Evolutionary conservation across 2,888 invertebrate species (phyloP).

Genomic region (Caenorhabditis sulstoni): DNA sequence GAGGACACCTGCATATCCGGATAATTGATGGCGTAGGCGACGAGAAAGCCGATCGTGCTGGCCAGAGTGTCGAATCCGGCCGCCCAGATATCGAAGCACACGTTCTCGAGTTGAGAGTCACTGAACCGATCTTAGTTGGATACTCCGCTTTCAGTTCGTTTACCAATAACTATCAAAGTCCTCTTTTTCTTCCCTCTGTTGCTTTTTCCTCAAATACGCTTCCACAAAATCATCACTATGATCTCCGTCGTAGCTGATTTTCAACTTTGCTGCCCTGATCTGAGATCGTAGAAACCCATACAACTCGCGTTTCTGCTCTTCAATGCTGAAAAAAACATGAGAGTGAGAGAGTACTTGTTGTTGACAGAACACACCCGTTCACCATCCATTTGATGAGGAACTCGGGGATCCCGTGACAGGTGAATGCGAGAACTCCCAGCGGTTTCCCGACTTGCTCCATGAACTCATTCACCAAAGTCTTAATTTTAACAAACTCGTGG

Average conservation of each 20-base stretch:
- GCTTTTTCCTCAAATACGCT: slow-evolving; percentile 61
- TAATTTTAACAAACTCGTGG: slow-evolving; percentile 34
- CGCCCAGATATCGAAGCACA: slow-evolving; percentile 58
- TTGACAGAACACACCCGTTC: slow-evolving; percentile 19
- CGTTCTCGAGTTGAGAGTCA: slow-evolving; percentile 54
- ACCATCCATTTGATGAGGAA: slow-evolving; percentile 38
- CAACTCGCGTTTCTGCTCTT: slow-evolving; percentile 39
- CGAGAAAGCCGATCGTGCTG: slow-evolving; percentile 42
- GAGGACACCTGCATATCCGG: slow-evolving; percentile 49
- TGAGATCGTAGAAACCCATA: slow-evolving; percentile 35
- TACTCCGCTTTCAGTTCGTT: not conserved
- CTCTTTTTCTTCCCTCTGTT: slow-evolving; percentile 41
- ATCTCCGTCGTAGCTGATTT: slow-evolving; percentile 44
- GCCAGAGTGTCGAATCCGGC: slow-evolving; percentile 57
- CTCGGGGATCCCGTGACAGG: slow-evolving; percentile 43
- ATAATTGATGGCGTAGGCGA: slow-evolving; percentile 55
- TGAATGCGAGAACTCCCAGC: slow-evolving; percentile 44
- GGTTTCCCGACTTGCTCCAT: slow-evolving; percentile 53
- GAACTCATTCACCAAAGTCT: slow-evolving; percentile 38
- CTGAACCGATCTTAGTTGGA: slow-evolving; percentile 17
- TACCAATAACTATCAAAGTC: slow-evolving; percentile 55
- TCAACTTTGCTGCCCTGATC: slow-evolving; percentile 12
- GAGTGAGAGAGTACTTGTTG: no score
- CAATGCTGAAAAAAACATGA: slow-evolving; percentile 17
- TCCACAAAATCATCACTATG: slow-evolving; percentile 61